Evolutionary conservation across 2,113 vertebrate species (phyloP).

Genomic region (Prunella himalayana): DNA sequence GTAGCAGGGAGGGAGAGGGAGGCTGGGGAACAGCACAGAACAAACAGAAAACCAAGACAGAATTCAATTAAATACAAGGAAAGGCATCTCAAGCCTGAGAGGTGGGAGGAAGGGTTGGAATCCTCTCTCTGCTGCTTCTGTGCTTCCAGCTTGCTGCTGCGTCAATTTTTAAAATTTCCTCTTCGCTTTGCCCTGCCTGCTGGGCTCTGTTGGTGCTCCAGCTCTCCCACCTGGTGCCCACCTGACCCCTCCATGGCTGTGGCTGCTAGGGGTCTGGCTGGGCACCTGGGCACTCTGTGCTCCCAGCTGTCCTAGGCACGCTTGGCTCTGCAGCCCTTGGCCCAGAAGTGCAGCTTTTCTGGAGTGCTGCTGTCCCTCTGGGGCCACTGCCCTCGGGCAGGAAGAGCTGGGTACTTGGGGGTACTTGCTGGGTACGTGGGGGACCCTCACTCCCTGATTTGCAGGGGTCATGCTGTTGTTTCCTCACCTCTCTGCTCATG

Average conservation of each 20-base stretch:
- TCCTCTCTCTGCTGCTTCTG: not conserved
- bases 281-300: rapidly evolving
- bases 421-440: not conserved
- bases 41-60: not conserved
- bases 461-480: not conserved
- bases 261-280: not conserved
- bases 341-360: not conserved
- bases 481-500: not conserved
- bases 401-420: no score
- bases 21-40: not conserved
- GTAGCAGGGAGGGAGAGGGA: not conserved
- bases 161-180: not conserved
- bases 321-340: not conserved
- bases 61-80: not conserved
- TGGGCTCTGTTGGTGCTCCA: not conserved
- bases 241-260: rapidly evolving
- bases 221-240: not conserved
- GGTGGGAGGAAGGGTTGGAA: not conserved
- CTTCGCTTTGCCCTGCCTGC: not conserved
- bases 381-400: not conserved
- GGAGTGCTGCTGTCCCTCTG: not conserved
- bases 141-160: not conserved
- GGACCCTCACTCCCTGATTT: not conserved
- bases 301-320: not conserved
- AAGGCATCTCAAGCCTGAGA: not conserved